Evolutionary conservation across 1,140 invertebrate genomes (phyloP), one percentile per base, ranked within the genome.

Genomic region (Listronotus bonariensis): DNA sequence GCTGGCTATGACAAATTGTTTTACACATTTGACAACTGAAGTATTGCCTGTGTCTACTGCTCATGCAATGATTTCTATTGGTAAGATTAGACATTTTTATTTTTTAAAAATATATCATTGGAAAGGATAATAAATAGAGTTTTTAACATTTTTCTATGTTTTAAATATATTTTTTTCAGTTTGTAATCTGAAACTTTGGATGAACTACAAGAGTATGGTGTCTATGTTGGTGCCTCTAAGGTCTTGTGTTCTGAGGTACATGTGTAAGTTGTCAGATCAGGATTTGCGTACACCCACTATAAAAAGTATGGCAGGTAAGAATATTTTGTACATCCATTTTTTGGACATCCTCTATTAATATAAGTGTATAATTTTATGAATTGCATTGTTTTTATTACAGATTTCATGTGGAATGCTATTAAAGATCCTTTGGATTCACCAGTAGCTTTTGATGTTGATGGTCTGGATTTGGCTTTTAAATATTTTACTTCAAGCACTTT

Each of bases 381-480:
- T 52, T 62, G 5, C 6, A 6, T 52, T 62, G 5, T 53, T n/a
- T 45, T 52, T 18, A 20, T n/a, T 55, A 48, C 45, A 87, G 92
- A 97, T 82, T 93, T 95, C 73, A 94, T 96, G 86, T 96, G 93
- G 93, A 91, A 89, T 67, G 91, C 93, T 1, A 90, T 95, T 8
- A 96, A 96, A 74, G 93, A 96, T 82, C 92, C 93, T 1, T 81
- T 95, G 36, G 93, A 96, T 76, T 87, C 92, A 0, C 91, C 92
- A 17, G 80, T 93, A 31, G 88, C 88, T 6, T 95, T 96, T 77
- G 95, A 97, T 79, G 84, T 85, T 12, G 94, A 97, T 78, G 95
- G 94, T 1, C 79, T 98, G 20, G 89, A 93, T 65, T 79, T 97
- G 61, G 94, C 95, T 15, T 95, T 96, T 75, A 97, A 97, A 78